A percentile compares a stretch with the other conserved stretches of the same genome.
phyloP scores from a whole-genome alignment of 2,113 vertebrate genomes.

The Melierax canorus region DNA sequence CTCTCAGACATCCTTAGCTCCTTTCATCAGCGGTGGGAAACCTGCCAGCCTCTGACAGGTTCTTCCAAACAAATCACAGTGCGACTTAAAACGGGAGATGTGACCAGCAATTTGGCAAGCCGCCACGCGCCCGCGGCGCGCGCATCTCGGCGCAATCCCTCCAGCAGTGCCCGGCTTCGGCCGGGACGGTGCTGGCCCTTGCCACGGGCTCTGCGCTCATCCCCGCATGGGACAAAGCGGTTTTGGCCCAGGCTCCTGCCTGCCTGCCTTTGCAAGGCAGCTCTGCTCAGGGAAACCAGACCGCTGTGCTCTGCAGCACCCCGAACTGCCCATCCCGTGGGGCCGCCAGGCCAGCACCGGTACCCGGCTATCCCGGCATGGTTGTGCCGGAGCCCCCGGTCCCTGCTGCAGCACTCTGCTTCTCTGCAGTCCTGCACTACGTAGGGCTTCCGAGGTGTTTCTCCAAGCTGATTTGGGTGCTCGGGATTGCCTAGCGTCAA shows the following conservation, averaged over 20 bases:
- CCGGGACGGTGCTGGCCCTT: accelerated
- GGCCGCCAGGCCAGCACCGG: accelerated
- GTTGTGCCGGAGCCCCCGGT: no score
- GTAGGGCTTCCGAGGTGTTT: not conserved
- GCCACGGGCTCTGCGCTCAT: accelerated
- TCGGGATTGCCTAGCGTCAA: not conserved
- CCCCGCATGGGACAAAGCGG: accelerated
- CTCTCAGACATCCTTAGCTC: constrained; percentile 7
- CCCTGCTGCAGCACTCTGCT: not conserved
- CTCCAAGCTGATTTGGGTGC: not conserved
- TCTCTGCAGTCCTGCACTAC: accelerated
- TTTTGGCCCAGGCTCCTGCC: not conserved
- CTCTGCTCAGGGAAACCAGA: accelerated
- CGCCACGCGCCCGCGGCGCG: not conserved
- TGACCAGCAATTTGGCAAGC: not conserved
- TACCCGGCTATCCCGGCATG: accelerated
- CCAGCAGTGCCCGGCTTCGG: accelerated
- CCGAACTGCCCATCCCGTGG: accelerated
- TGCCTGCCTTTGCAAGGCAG: not conserved
- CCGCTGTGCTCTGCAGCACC: not conserved
- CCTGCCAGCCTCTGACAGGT: constrained; percentile 55
- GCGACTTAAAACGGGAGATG: not conserved
- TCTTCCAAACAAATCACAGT: constrained; percentile 6
- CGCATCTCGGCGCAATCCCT: accelerated
- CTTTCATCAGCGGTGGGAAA: constrained; percentile 48